These are phyloP conservation scores for Buphagus erythrorhynchus DNA, from an alignment of 2,797 vertebrate species.

Conservation along the genomic window DNA sequence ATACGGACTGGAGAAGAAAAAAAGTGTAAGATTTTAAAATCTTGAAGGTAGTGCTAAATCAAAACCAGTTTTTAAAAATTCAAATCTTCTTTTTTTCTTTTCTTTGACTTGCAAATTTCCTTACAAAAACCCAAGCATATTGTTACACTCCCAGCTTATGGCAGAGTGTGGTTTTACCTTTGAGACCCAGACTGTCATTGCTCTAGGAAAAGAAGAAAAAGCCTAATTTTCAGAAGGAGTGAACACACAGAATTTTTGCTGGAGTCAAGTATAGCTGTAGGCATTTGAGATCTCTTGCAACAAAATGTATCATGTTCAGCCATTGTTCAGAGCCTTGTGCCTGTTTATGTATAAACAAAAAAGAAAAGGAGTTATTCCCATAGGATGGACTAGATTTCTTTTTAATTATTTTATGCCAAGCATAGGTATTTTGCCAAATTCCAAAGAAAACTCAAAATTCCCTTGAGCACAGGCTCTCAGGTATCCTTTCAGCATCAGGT, in stretches of 20 bases:
- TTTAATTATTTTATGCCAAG: background rate
- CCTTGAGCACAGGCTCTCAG: background rate
- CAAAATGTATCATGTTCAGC: background rate
- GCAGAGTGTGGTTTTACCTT: background rate
- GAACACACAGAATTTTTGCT: slow-evolving; percentile 26
- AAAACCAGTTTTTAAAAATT: background rate
- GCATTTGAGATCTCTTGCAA: background rate
- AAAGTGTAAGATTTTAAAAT: background rate
- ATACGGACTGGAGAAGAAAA: background rate
- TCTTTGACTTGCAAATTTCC: background rate
- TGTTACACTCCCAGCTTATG: background rate
- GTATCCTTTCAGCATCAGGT: background rate
- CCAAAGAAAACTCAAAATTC: background rate
- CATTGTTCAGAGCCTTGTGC: background rate
- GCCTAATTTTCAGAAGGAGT: background rate
- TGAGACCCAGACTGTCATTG: background rate
- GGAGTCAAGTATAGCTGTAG: slow-evolving; percentile 31
- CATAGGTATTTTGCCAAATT: background rate
- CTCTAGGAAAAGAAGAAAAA: slow-evolving; percentile 23
- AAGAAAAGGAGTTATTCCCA: background rate
- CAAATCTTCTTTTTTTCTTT: background rate
- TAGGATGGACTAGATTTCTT: background rate
- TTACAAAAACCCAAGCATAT: background rate
- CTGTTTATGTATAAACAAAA: slow-evolving; percentile 12
- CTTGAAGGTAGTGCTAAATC: background rate